Evolutionary conservation across 2,113 vertebrate species (phyloP).

Genomic region (Columba janthina): DNA sequence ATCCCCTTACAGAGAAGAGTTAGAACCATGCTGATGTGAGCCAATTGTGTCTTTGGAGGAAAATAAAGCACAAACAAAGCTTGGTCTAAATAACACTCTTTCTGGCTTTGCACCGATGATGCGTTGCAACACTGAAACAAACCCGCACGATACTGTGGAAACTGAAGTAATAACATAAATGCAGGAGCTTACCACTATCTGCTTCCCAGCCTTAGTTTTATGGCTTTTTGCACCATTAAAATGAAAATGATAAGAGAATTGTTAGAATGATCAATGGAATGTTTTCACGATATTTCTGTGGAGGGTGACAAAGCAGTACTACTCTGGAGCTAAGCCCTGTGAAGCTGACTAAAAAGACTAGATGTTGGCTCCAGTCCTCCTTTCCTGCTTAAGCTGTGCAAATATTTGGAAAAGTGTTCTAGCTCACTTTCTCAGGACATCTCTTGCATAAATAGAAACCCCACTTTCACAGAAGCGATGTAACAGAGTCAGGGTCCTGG

Average conservation of each 20-base stretch:
- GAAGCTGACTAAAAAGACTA: neutral
- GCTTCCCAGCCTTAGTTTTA: neutral
- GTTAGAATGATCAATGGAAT: neutral
- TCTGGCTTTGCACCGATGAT: neutral
- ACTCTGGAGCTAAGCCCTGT: neutral
- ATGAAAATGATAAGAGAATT: neutral
- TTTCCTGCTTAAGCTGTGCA: neutral
- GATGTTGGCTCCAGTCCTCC: neutral
- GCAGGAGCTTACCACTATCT: neutral
- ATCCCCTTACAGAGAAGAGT: neutral
- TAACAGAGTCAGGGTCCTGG: neutral
- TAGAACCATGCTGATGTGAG: neutral
- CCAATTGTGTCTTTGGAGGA: conserved; percentile 7
- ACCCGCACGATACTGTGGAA: neutral
- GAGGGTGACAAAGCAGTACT: neutral
- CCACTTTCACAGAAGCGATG: neutral
- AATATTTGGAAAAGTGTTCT: conserved; percentile 18
- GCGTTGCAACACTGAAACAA: neutral
- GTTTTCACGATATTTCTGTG: neutral
- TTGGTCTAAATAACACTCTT: neutral
- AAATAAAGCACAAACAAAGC: conserved; percentile 1
- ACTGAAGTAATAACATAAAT: neutral
- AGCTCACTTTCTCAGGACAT: conserved; percentile 29
- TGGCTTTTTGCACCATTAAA: neutral
- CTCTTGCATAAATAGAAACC: neutral